Base-by-base conservation (phyloP, 2,888 invertebrate genomes). In the Nezara viridula region DNA sequence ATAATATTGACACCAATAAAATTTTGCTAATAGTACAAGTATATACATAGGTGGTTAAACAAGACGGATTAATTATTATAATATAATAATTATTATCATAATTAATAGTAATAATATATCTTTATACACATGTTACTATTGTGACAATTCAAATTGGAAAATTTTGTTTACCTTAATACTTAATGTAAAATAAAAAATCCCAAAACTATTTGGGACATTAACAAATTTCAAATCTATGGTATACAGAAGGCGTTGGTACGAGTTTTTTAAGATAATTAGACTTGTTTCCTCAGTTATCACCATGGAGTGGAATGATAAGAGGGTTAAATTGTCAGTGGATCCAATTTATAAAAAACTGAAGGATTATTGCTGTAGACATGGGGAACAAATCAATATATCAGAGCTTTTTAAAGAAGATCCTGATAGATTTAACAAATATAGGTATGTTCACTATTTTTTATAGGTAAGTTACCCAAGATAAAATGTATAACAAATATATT, bases 351-450 rank as follows among this genome's bases (percentile, higher is more conserved):
- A 95, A 92, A 95, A 96, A 93, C 93, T 98, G 81, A 95, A 96
- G 92, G 94, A 95, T 90, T 96, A 96, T 93, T 98, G 95, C 92
- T 94, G 96, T 91, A 93, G 94, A 16, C 95, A 96, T 92, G 96
- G 96, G 24, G 94, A 95, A 47, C 95, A 95, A 92, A 94, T 99
- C 81, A 96, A 97, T 92, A 97, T 99, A 92, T 95, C 95, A 91
- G 95, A 97, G 91, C 93, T 98, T 91, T 99, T 99, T 92, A 94
- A 95, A 91, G 94, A 95, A 91, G 97, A 99, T 93, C 93, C 96
- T 0, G 94, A 95, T 50, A 95, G 99, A 90, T 99, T 99, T 92
- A 94, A 96, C 88, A 98, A 97, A 93, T 98, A 95, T 94, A 98
- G 97, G 98, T 98, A 94, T 92, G 91, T 91, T 92, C 91, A 60